Evolutionary conservation across 2,113 vertebrate genomes (phyloP), one percentile per base, ranked within the genome.

Genomic region (Ctenomys sociabilis): DNA sequence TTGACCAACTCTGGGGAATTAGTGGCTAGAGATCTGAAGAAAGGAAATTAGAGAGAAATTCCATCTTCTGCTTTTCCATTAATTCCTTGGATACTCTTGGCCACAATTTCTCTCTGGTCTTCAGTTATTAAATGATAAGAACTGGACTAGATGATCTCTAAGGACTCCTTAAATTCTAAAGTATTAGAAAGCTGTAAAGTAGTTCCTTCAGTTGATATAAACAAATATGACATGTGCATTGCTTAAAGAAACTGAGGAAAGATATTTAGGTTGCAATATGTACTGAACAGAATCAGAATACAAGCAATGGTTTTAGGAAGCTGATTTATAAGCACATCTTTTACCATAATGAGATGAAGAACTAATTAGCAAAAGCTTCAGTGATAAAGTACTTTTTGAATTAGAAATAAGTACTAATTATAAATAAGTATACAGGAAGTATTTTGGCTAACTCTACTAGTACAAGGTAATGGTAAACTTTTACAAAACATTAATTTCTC

Each of bases 401-500:
- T 49, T 85, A 52, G 49, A 96, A 94, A 86, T 86, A 45, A 61
- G 43, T 89, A 72, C 87, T 94, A 90, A 59, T 30, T 91, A 66
- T 28, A 93, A 88, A 32, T 94, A 95, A 96, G 81, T 70, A 87
- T 40, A 64, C 40, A 24, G n/a, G 45, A 86, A 95, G 73, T 83
- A 81, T 54, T 94, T 59, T 88, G 93, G 40, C 80, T 81, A 81
- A 52, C 4, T 82, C 22, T 78, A 78, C 63, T 80, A 37, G 10
- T 61, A 13, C 61, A 94, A 43, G 28, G 28, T n/a, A 75, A 88
- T 64, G 82, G 54, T 14, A 92, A 95, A 96, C 54, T 81, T 91
- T 43, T 95, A 78, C 78, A 80, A 93, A 98, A 40, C 93, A 78
- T 92, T 96, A 40, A 19, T 61, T 95, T 91, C 88, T 93, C 57